phyloP scores from a whole-genome alignment of 2,797 vertebrate genomes.

The Morelia viridis region DNA sequence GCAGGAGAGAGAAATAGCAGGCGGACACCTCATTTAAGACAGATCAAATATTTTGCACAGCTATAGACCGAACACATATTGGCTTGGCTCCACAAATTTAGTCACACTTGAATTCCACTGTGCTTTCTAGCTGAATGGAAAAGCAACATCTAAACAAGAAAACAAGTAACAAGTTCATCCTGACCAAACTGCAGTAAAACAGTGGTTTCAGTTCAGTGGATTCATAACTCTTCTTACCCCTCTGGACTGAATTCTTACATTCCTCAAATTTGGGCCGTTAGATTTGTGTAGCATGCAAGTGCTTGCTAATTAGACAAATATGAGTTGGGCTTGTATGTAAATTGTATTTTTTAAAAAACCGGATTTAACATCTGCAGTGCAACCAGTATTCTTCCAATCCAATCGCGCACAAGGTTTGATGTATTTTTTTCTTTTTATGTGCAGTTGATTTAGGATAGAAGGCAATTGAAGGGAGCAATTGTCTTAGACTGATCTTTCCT shows the following conservation, averaged over 20 bases:
- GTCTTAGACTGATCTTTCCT: background rate
- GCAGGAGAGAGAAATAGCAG: background rate
- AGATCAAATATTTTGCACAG: background rate
- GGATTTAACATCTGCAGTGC: background rate
- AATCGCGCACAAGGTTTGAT: background rate
- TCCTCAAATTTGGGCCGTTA: background rate
- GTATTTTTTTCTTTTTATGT: background rate
- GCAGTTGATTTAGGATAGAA: background rate
- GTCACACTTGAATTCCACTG: background rate
- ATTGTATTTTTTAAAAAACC: background rate
- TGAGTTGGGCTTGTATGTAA: background rate
- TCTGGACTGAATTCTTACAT: background rate
- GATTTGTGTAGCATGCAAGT: background rate
- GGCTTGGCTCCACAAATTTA: background rate
- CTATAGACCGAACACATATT: background rate
- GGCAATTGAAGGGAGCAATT: background rate
- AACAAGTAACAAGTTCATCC: background rate
- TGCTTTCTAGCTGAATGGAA: background rate
- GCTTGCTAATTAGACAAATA: background rate
- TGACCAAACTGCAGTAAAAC: background rate
- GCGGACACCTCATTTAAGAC: background rate
- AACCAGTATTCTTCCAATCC: background rate
- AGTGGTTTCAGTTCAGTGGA: background rate
- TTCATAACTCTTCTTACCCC: background rate
- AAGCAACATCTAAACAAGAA: background rate